Conservation (phyloP, 2,113 vertebrate species). For the Dasyurus viverrinus region DNA sequence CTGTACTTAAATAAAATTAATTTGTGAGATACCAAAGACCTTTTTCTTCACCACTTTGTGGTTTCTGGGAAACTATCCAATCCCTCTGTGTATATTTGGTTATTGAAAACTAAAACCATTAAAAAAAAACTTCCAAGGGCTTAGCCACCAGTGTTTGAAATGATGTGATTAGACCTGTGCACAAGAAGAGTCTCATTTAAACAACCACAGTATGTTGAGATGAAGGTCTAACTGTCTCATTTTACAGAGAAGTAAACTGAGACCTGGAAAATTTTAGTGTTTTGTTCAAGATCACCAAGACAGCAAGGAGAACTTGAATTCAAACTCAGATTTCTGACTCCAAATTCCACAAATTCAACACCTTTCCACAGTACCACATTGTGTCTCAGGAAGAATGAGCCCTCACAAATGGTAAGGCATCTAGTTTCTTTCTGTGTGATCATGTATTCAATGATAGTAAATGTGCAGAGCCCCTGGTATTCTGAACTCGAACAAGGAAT, state of each 20-base stretch:
- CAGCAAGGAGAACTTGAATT: background rate
- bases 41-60: background rate
- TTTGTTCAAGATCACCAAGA: background rate
- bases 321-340: background rate
- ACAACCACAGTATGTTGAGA: background rate
- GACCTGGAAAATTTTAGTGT: background rate
- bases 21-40: background rate
- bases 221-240: background rate
- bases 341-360: background rate
- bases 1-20: background rate
- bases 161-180: background rate
- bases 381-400: background rate
- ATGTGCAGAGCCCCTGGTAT: background rate
- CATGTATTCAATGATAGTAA: background rate
- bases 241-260: background rate
- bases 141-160: background rate
- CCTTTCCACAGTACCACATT: background rate
- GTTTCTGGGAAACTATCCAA: background rate
- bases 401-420: background rate
- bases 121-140: background rate
- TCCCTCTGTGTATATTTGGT: slow-evolving; percentile 1
- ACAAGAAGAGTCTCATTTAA: background rate
- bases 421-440: background rate
- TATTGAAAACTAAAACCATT: slow-evolving; percentile 31
- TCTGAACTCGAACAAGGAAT: background rate